Evolutionary conservation across 2,888 invertebrate genomes (phyloP).

Genomic region (Timema cristinae): DNA sequence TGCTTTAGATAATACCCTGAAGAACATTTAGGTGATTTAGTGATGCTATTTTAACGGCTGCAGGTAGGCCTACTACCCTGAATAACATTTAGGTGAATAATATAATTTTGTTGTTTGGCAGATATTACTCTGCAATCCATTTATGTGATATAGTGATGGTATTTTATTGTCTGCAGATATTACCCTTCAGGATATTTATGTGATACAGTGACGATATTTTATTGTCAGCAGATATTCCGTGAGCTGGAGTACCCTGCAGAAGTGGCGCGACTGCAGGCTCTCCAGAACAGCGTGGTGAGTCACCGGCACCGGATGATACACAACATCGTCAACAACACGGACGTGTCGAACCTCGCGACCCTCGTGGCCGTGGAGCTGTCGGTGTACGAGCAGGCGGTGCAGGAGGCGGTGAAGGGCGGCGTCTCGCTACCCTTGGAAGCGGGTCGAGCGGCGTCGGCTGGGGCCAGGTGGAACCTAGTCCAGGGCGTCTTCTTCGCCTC

Average conservation of each 20-base stretch:
- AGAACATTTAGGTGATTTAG: too few relatives aligned
- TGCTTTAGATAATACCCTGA: too few relatives aligned
- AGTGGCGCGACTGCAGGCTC: slow-evolving; percentile 55
- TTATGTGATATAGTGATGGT: too few relatives aligned
- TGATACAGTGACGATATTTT: too few relatives aligned
- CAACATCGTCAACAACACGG: slow-evolving; percentile 57
- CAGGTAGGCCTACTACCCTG: too few relatives aligned
- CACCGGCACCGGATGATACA: slow-evolving; percentile 57
- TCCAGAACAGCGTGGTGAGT: slow-evolving; percentile 45
- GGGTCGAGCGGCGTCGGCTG: slow-evolving; percentile 12
- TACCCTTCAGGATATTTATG: too few relatives aligned
- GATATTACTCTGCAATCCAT: too few relatives aligned
- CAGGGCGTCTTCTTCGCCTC: slow-evolving; percentile 87
- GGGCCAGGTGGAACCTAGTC: slow-evolving; percentile 64
- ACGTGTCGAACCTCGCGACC: slow-evolving; percentile 35
- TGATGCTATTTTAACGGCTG: too few relatives aligned
- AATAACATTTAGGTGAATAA: too few relatives aligned
- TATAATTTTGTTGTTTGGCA: too few relatives aligned
- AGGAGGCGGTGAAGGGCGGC: slow-evolving; percentile 69
- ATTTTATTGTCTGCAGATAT: too few relatives aligned
- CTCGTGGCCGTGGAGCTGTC: slow-evolving; percentile 39
- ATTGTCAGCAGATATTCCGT: slow-evolving; percentile 70
- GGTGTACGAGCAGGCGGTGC: slow-evolving; percentile 52
- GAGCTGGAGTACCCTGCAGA: slow-evolving; percentile 76
- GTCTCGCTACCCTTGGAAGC: slow-evolving; percentile 44